Evolutionary conservation across 2,113 vertebrate genomes (phyloP), one percentile per base, ranked within the genome.

Genomic region (Tragelaphus imberbis): DNA sequence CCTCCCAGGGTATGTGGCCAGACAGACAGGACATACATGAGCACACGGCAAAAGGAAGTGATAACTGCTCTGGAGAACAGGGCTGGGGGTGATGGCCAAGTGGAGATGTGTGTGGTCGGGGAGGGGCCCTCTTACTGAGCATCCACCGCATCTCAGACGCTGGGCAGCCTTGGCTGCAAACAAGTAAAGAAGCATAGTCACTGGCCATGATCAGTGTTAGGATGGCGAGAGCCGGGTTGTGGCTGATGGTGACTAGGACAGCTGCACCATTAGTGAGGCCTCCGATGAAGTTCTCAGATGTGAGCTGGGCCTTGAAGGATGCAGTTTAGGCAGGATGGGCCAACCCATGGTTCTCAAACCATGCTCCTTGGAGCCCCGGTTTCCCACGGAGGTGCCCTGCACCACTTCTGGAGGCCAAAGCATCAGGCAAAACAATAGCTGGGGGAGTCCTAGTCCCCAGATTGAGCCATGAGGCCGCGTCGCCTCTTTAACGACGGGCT

Each of bases 141-240:
- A 19, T 2, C 84, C 71, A 3, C 49, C 33, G 0, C 0, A 17
- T 40, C 6, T 47, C 30, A 23, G 28, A 53, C 10, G 10, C 14
- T 2, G 27, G 7, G 33, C 27, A 10, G 7, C 17, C 44, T 82
- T 14, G 19, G 21, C 63, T 53, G 40, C 58, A n/a, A 53, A 13
- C 2, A 17, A 19, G 2, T 59, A 6, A 30, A 33, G 27, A 40
- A 21, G 11, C 23, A 7, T 2, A 5, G 8, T 56, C 13, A 0
- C 1, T 1, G n/a, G 2, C 51, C 2, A 0, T 2, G 1, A 1
- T 6, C 2, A 28, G 2, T 1, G 5, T 36, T 2, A 4, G 53
- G 55, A 9, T 7, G 81, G 33, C 23, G 36, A 68, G 7, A 51
- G 23, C 68, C 2, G 1, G 8, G 6, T 0, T 12, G 1, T 0